Evolutionary conservation across 2,113 vertebrate species (phyloP).

Genomic region (Cavia aperea): DNA sequence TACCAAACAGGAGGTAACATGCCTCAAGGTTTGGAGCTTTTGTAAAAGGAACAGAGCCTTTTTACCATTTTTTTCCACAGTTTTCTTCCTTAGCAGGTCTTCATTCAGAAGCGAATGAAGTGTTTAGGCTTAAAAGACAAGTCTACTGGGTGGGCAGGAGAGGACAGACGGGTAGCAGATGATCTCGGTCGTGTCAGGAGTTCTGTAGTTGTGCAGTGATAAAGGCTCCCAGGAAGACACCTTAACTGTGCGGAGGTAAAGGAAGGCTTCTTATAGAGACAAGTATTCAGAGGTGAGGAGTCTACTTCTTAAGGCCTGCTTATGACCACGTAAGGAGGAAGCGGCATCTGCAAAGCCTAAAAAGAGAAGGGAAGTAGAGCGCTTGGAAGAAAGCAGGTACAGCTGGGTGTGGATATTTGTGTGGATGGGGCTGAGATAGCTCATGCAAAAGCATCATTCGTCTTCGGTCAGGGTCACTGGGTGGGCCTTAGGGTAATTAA

Average conservation of each 20-base stretch:
- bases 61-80: neutral
- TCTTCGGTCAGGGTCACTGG: neutral
- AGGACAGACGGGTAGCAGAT: neutral
- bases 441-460: neutral
- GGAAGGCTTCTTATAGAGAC: neutral
- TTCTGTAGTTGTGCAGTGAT: neutral
- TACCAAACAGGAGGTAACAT: neutral
- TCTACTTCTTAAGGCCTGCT: neutral
- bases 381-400: neutral
- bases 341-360: neutral
- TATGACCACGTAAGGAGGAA: neutral
- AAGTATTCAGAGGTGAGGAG: neutral
- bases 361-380: neutral
- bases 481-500: neutral
- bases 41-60: neutral
- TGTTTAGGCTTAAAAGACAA: neutral
- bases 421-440: neutral
- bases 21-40: neutral
- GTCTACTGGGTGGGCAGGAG: neutral
- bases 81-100: neutral
- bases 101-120: neutral
- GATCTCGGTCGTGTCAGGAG: neutral
- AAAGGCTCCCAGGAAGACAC: neutral
- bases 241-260: neutral
- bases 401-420: neutral